phyloP scores from a whole-genome alignment of 1,140 invertebrate species.

The Brachionus calyciflorus region DNA sequence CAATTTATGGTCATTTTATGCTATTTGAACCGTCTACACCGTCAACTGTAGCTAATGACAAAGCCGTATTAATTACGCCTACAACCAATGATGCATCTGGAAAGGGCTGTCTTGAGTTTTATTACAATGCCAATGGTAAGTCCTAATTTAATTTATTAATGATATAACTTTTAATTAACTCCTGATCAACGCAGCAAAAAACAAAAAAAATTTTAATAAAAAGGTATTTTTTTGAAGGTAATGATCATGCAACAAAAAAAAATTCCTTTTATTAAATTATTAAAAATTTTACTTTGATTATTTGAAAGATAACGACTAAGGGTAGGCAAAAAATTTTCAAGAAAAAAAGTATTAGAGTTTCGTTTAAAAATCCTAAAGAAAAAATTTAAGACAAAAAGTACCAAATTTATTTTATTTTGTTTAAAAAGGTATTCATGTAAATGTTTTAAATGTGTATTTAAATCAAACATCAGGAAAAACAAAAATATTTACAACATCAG shows the following conservation, averaged over 20 bases:
- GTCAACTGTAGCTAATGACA: neutral
- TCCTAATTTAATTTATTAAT: no score
- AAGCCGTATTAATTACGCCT: constrained; percentile 16
- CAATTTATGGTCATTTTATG: constrained; percentile 34
- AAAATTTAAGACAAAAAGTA: neutral
- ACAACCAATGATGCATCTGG: neutral
- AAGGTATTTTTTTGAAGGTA: no score
- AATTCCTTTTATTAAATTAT: no score
- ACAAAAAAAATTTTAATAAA: no score
- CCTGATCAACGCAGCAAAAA: no score
- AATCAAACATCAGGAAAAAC: neutral
- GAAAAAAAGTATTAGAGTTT: no score
- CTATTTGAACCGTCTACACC: constrained; percentile 8
- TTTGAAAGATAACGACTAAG: no score
- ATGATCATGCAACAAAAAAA: no score
- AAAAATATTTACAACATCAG: constrained; percentile 15
- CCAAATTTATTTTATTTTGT: neutral
- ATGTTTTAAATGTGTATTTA: constrained; percentile 15
- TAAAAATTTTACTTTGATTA: no score
- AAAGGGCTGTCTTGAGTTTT: constrained; percentile 62
- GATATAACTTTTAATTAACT: no score
- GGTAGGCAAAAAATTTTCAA: no score
- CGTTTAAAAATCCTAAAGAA: no score
- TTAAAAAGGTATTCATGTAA: neutral
- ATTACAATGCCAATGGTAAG: constrained; percentile 60